Evolutionary conservation across 2,113 vertebrate species (phyloP).

Genomic region (Eclectus roratus): DNA sequence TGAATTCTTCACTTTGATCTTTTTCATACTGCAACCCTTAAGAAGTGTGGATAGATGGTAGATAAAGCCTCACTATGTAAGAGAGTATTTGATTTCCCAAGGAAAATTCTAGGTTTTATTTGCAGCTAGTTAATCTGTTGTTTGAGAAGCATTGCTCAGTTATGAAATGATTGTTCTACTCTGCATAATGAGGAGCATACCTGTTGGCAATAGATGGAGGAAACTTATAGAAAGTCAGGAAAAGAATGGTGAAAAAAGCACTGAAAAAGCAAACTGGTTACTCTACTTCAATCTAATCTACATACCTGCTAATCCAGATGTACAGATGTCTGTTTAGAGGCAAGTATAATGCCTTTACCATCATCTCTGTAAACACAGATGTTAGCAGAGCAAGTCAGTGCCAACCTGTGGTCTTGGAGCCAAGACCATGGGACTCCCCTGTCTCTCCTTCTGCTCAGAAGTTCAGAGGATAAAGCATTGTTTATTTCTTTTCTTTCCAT

Average conservation of each 20-base stretch:
- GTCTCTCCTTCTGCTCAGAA: not conserved
- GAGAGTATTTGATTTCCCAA: not conserved
- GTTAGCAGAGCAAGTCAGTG: not conserved
- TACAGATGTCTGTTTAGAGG: not conserved
- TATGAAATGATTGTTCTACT: not conserved
- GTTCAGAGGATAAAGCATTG: not conserved
- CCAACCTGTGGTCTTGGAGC: not conserved
- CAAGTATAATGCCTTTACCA: not conserved
- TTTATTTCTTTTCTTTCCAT: not conserved
- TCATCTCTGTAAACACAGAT: not conserved
- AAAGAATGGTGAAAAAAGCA: not conserved
- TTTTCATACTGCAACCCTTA: not conserved
- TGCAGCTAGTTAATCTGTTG: not conserved
- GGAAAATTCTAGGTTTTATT: not conserved
- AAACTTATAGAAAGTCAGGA: not conserved
- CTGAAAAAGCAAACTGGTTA: not conserved
- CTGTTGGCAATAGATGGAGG: not conserved
- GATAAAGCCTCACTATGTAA: not conserved
- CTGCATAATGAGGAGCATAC: not conserved
- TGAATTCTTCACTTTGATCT: not conserved
- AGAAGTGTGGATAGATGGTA: not conserved
- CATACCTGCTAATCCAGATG: not conserved
- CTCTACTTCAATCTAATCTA: not conserved
- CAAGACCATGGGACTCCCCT: not conserved
- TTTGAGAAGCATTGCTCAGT: not conserved